A percentile compares a stretch with the other conserved stretches of the same genome.
Conservation (phyloP, 2,888 invertebrate species). For the Homarus gammarus region DNA sequence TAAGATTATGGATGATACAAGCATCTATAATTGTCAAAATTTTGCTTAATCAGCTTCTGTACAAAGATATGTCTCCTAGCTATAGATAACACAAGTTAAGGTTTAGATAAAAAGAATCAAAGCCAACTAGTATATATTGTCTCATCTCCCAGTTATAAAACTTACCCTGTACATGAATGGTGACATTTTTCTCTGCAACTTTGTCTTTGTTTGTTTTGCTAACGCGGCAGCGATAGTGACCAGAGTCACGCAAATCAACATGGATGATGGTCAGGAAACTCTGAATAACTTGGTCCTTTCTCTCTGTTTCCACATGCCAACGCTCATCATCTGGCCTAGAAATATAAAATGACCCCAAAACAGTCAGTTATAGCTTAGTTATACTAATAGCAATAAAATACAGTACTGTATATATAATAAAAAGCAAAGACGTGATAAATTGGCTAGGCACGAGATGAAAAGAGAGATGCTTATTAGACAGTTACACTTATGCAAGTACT, state of each 20-base stretch:
- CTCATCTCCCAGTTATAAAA: neutral
- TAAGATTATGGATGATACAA: too few relatives aligned
- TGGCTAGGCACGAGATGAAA: too few relatives aligned
- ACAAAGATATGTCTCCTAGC: too few relatives aligned
- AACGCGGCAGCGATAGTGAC: constrained; percentile 53
- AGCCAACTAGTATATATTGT: neutral
- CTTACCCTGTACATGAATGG: constrained; percentile 64
- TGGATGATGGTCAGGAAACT: constrained; percentile 54
- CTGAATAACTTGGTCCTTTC: constrained; percentile 12
- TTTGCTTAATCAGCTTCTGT: too few relatives aligned
- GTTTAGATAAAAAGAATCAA: neutral
- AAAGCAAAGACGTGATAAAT: too few relatives aligned
- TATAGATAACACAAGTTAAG: neutral
- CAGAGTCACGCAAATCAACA: constrained; percentile 48
- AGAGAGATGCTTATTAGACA: too few relatives aligned
- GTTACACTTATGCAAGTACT: too few relatives aligned
- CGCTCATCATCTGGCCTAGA: constrained; percentile 49
- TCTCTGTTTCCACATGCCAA: constrained; percentile 48
- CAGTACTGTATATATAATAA: too few relatives aligned
- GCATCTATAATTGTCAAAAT: too few relatives aligned
- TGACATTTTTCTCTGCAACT: constrained; percentile 42
- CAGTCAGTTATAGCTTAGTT: too few relatives aligned
- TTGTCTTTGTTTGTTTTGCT: constrained; percentile 52
- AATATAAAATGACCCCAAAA: neutral
- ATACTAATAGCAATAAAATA: too few relatives aligned